phyloP scores from a whole-genome alignment of 2,888 invertebrate species.

The Harpalus rubripes region DNA sequence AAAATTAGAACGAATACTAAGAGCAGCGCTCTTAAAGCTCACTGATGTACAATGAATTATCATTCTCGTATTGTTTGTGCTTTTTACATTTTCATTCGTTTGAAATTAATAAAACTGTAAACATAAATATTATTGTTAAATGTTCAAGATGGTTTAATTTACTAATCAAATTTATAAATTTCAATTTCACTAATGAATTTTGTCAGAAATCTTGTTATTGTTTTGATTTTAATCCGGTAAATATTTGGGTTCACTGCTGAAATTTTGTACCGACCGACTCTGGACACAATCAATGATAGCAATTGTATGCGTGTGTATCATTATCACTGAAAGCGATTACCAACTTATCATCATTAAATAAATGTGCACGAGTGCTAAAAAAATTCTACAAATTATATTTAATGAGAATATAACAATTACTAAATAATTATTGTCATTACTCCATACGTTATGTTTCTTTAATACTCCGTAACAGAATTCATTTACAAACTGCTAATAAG shows the following conservation, averaged over 20 bases:
- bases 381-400: background rate
- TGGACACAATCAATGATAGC: constrained; percentile 20
- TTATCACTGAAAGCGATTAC: constrained; percentile 43
- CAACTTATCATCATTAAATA: constrained; percentile 38
- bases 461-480: background rate
- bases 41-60: constrained; percentile 2
- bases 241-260: constrained; percentile 5
- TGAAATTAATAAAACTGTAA: constrained; percentile 13
- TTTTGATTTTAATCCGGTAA: constrained; percentile 23
- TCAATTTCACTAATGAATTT: constrained; percentile 43
- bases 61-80: background rate
- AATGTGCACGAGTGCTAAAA: constrained; percentile 2
- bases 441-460: background rate
- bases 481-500: too few species aligned
- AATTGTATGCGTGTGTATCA: constrained; percentile 37
- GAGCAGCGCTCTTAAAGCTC: background rate
- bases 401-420: background rate
- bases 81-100: constrained; percentile 15
- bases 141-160: constrained; percentile 27
- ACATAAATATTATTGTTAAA: constrained; percentile 37
- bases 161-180: constrained; percentile 47
- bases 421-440: background rate
- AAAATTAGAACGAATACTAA: background rate
- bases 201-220: constrained; percentile 32
- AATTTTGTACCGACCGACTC: constrained; percentile 17